Evolutionary conservation across 2,113 vertebrate genomes (phyloP).

Genomic region (Rattus rattus): DNA sequence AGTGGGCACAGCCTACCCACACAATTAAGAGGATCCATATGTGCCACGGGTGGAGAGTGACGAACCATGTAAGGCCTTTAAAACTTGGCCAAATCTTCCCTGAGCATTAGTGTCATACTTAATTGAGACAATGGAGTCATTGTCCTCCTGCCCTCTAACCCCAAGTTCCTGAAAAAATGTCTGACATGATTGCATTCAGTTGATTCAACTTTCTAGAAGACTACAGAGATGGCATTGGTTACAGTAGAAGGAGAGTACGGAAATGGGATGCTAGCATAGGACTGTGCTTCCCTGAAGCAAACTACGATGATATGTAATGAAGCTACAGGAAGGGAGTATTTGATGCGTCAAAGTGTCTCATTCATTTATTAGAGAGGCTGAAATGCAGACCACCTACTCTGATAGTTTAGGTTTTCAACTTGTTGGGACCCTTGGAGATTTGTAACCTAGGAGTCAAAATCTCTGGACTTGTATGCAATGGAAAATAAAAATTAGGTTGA

Average conservation of each 20-base stretch:
- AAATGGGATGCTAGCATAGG: accelerated
- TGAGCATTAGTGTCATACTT: conserved; percentile 30
- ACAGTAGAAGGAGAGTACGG: neutral
- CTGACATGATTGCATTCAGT: neutral
- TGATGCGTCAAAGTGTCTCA: neutral
- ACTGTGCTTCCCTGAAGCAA: neutral
- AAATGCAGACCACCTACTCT: neutral
- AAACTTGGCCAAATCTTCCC: conserved; percentile 41
- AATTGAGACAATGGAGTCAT: conserved; percentile 10
- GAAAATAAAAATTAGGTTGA: neutral
- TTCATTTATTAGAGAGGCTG: neutral
- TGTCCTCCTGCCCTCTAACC: conserved; percentile 19
- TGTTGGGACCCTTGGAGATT: too few species aligned
- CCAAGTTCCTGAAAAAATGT: neutral
- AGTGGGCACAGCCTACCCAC: neutral
- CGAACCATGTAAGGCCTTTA: conserved; percentile 9
- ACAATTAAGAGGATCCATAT: neutral
- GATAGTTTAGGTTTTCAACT: neutral
- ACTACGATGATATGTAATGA: neutral
- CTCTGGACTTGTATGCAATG: neutral
- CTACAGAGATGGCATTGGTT: neutral
- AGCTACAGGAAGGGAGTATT: neutral
- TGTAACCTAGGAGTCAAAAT: neutral
- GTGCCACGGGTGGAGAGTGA: conserved; percentile 2
- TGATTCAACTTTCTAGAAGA: neutral